Evolutionary conservation across 2,888 invertebrate species (phyloP).

Genomic region (Stegana nigrithorax): DNA sequence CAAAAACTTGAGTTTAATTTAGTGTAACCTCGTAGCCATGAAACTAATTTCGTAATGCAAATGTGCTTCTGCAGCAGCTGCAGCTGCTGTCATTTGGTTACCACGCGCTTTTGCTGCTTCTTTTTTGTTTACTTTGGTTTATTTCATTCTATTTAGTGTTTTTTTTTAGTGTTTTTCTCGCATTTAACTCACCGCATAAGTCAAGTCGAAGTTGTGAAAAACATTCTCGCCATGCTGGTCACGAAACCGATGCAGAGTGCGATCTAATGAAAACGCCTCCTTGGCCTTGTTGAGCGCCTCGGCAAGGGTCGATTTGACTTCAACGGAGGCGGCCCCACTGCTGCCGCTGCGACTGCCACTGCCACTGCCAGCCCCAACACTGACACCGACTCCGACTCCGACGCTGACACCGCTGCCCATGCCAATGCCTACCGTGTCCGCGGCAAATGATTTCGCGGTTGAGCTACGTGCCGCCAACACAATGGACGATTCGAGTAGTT

Average conservation of each 20-base stretch:
- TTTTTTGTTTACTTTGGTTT: too few relatives aligned
- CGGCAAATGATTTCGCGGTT: neutral
- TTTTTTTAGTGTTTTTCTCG: neutral
- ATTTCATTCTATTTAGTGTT: neutral
- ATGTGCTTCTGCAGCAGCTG: neutral
- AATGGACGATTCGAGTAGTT: constrained; percentile 91
- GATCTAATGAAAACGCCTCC: constrained; percentile 94
- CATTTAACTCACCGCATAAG: constrained; percentile 81
- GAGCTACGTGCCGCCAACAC: constrained; percentile 59
- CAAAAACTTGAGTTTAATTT: neutral
- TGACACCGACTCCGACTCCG: constrained; percentile 5
- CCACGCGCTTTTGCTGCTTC: too few relatives aligned
- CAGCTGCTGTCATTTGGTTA: too few relatives aligned
- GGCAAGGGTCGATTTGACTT: constrained; percentile 52
- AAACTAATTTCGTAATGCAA: neutral
- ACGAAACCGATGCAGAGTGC: constrained; percentile 88
- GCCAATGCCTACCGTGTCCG: neutral
- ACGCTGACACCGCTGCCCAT: neutral
- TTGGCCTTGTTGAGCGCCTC: constrained; percentile 89
- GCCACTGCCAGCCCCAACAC: too few relatives aligned
- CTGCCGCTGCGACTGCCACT: constrained; percentile 4
- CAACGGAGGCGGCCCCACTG: constrained; percentile 34
- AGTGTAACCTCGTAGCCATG: neutral
- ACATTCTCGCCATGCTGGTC: constrained; percentile 92
- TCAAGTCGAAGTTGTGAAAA: constrained; percentile 93